These are phyloP conservation scores for Psix sp. DNA, from an alignment of 1,140 invertebrate species.

Conservation along the genomic window DNA sequence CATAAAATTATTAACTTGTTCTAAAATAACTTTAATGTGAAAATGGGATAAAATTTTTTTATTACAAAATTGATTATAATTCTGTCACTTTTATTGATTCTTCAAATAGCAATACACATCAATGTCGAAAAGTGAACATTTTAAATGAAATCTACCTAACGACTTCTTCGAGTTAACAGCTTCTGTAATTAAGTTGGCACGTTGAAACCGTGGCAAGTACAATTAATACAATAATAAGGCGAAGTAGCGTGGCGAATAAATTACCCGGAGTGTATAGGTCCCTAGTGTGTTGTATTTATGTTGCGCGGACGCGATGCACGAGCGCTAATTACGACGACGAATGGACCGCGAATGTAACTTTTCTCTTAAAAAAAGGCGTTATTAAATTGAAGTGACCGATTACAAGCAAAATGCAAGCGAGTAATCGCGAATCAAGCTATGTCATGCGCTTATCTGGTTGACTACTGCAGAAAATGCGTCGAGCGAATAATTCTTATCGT, in stretches of 20 bases:
- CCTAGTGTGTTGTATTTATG: slow-evolving; percentile 59
- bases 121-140: slow-evolving; percentile 14
- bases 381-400: slow-evolving; percentile 34
- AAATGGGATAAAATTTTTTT: neutral
- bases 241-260: slow-evolving; percentile 65
- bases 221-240: slow-evolving; percentile 67
- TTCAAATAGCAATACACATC: slow-evolving; percentile 28
- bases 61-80: neutral
- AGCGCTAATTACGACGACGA: slow-evolving; percentile 62
- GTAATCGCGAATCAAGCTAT: slow-evolving; percentile 56
- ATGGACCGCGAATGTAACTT: slow-evolving; percentile 58
- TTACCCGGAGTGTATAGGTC: slow-evolving; percentile 59
- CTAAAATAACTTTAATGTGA: too few species aligned
- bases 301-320: slow-evolving; percentile 55
- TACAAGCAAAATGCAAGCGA: slow-evolving; percentile 7
- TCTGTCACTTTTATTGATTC: slow-evolving; percentile 29
- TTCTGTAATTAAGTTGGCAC: slow-evolving; percentile 62
- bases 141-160: slow-evolving; percentile 42
- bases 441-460: slow-evolving; percentile 46
- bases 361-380: slow-evolving; percentile 34
- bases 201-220: slow-evolving; percentile 42
- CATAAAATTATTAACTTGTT: too few species aligned
- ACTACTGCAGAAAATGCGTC: slow-evolving; percentile 23
- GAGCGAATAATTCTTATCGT: slow-evolving; percentile 46
- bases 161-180: slow-evolving; percentile 62